phyloP scores from a whole-genome alignment of 2,113 vertebrate genomes.

The Syngnathus scovelli region DNA sequence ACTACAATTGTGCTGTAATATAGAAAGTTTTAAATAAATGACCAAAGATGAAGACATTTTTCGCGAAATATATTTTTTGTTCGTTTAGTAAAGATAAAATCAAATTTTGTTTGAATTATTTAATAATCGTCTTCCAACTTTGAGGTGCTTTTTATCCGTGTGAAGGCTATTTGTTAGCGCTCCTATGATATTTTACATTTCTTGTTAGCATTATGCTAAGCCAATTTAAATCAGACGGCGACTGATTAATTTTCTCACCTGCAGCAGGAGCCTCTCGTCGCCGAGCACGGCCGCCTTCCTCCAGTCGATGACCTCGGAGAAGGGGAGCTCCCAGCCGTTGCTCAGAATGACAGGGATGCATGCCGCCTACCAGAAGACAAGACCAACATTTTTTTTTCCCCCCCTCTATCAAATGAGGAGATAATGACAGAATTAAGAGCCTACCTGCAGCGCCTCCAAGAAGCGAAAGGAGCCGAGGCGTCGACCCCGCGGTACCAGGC shows the following conservation, averaged over 20 bases:
- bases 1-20: no score
- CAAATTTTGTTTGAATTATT: no score
- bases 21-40: no score
- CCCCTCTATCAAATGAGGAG: not conserved
- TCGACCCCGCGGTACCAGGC: slow-evolving; percentile 82
- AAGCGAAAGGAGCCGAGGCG: slow-evolving; percentile 80
- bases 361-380: slow-evolving; percentile 58
- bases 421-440: slow-evolving; percentile 1
- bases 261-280: slow-evolving; percentile 73
- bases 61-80: no score
- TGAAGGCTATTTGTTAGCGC: no score
- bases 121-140: no score
- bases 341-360: slow-evolving; percentile 76
- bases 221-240: no score
- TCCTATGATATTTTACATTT: no score
- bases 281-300: slow-evolving; percentile 72
- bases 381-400: not conserved
- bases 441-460: slow-evolving; percentile 87
- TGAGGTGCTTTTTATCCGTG: no score
- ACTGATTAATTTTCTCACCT: slow-evolving; percentile 45
- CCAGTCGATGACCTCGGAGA: slow-evolving; percentile 78
- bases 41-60: no score
- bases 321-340: slow-evolving; percentile 77
- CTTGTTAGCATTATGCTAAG: no score
- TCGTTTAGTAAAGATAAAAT: no score